Evolutionary conservation across 2,888 invertebrate genomes (phyloP).

Genomic region (Panzeria rudis): DNA sequence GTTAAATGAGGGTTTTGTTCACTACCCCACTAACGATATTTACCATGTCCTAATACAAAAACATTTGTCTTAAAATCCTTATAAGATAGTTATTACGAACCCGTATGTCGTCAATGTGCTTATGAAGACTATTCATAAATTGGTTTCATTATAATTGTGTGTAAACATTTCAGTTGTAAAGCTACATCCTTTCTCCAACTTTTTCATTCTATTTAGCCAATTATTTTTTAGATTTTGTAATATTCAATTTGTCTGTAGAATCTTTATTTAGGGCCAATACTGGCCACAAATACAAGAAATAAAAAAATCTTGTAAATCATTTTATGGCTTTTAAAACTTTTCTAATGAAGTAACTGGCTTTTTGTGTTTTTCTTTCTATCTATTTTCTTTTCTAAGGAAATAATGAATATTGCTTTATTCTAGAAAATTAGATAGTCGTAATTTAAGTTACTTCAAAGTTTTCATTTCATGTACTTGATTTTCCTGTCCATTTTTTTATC

Average conservation of each 20-base stretch:
- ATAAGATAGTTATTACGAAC: background rate
- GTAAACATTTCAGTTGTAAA: slow-evolving; percentile 30
- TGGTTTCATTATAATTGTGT: slow-evolving; percentile 44
- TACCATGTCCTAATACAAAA: background rate
- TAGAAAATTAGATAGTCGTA: background rate
- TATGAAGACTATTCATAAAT: slow-evolving; percentile 28
- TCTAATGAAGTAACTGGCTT: slow-evolving; percentile 39
- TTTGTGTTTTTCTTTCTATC: background rate
- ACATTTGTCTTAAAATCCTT: background rate
- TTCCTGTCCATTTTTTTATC: slow-evolving; percentile 19
- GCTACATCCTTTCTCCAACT: background rate
- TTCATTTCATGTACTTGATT: slow-evolving; percentile 39
- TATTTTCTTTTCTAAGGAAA: background rate
- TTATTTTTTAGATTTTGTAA: slow-evolving; percentile 25
- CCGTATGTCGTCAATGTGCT: background rate
- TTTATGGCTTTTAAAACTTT: slow-evolving; percentile 40
- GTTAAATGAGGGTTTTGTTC: slow-evolving; percentile 40
- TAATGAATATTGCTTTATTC: slow-evolving; percentile 18
- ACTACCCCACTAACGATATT: background rate
- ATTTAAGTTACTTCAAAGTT: slow-evolving; percentile 28
- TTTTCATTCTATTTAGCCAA: background rate
- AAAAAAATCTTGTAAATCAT: slow-evolving; percentile 26
- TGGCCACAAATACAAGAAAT: background rate
- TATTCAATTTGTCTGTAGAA: slow-evolving; percentile 41
- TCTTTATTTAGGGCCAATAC: slow-evolving; percentile 26